Conservation (phyloP, 1,140 invertebrate species). For the Panagrolaimus sp. region DNA sequence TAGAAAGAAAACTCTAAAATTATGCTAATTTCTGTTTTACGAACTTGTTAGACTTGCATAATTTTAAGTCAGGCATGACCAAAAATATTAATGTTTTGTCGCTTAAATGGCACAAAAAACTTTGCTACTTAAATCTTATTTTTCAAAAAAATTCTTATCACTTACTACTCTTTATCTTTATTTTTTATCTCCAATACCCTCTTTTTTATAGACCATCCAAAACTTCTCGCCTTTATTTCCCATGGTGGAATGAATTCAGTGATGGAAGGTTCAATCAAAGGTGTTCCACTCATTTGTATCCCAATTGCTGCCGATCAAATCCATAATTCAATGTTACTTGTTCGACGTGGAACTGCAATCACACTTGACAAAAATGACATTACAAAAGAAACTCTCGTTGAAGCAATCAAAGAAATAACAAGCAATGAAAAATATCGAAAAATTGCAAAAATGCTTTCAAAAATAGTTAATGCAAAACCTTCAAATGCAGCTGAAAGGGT, state of each 20-base stretch:
- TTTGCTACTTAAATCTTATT: no score
- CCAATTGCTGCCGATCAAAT: neutral
- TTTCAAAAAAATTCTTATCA: no score
- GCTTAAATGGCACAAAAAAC: no score
- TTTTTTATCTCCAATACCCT: no score
- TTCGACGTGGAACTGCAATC: neutral
- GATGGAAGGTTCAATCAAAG: neutral
- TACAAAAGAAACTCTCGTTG: neutral
- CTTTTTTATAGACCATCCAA: neutral
- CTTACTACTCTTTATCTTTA: no score
- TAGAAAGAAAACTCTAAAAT: no score
- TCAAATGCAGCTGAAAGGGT: slow-evolving; percentile 14
- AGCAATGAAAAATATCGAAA: slow-evolving; percentile 1
- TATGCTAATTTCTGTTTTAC: no score
- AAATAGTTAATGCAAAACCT: slow-evolving; percentile 17
- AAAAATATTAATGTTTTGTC: no score
- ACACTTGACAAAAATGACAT: slow-evolving; percentile 11
- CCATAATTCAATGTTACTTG: neutral
- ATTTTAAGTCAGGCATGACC: no score
- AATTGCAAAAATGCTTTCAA: neutral
- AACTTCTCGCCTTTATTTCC: neutral
- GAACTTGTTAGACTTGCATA: no score
- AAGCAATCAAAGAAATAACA: neutral
- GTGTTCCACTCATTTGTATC: neutral
- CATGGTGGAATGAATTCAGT: slow-evolving; percentile 9